Evolutionary conservation across 2,113 vertebrate genomes (phyloP).

Genomic region (Cervus canadensis): DNA sequence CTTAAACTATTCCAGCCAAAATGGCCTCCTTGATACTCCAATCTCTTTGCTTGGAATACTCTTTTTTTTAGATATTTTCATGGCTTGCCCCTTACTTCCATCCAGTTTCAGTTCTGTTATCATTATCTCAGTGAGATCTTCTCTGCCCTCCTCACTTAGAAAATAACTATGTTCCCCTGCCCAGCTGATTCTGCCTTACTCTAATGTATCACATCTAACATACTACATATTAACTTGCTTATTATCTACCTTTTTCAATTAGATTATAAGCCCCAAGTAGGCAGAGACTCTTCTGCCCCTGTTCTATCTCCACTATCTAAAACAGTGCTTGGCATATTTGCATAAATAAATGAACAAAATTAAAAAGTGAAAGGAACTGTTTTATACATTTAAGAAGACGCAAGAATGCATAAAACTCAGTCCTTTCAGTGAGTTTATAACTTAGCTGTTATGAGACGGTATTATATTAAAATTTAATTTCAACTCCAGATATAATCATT

Average conservation of each 20-base stretch:
- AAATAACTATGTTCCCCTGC: not conserved
- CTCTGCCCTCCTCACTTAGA: not conserved
- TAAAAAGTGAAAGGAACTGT: not conserved
- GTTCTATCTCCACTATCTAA: not conserved
- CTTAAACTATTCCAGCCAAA: not conserved
- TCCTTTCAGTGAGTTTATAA: not conserved
- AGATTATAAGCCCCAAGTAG: not conserved
- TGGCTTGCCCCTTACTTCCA: not conserved
- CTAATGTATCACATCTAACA: not conserved
- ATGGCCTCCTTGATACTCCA: not conserved
- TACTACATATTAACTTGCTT: not conserved
- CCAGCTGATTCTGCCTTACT: not conserved
- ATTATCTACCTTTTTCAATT: not conserved
- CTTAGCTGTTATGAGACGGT: not conserved
- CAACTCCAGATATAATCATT: not conserved
- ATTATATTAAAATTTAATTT: not conserved
- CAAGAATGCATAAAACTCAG: not conserved
- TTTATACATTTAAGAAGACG: not conserved
- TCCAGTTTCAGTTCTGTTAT: not conserved
- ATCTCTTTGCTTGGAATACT: not conserved
- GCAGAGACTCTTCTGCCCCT: not conserved
- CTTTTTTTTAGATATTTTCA: not conserved
- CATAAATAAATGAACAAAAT: not conserved
- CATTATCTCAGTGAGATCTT: not conserved
- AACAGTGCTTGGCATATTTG: not conserved